Base-by-base conservation (phyloP, 2,888 invertebrate species). In the Periphyllus acericola region DNA sequence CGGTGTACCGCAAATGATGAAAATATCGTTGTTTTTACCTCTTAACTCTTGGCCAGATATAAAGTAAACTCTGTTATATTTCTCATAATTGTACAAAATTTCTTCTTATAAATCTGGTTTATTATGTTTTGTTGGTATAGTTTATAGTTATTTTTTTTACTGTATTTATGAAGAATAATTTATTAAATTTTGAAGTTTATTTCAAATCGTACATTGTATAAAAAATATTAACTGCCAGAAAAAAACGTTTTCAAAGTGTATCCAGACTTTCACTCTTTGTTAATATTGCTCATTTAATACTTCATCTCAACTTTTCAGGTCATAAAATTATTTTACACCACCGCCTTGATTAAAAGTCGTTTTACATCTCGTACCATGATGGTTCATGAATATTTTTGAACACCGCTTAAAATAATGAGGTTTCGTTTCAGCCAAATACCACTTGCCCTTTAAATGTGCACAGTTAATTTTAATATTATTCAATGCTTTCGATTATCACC, bases 391-490 rank as follows among this genome's bases (percentile, higher is more conserved):
- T 1, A 80, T 36, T 80, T 80, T 55, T 36, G 8, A 80, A 17
- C 60, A 25, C 36, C 36, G 36, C 34, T 80, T 36, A n/a, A 80
- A 46, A 71, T 46, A 46, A 68, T 46, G 46, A 40, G 21, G 19
- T 68, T 80, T 17, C 9, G 52, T 83, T 55, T 19, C 14, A n/a
- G 52, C 17, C 46, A 72, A 36, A 40, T 83, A 83, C 34, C 19
- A 52, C 52, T 83, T n/a, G 55, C 55, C n/a, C 17, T 83, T 82
- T 17, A 19, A 82, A 82, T 40, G 52, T 52, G 52, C 8, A 32
- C 71, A 52, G 52, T 72, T 83, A 52, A 83, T 72, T 83, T 83
- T 74, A 74, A 74, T 55, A 36, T 36, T 34, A 34, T 71, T 55
- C 83, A 29, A 36, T n/a, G 29, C 11, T 74, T 36, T 72, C 55